Evolutionary conservation across 2,888 invertebrate genomes (phyloP).

Genomic region (Eilema sororculum): DNA sequence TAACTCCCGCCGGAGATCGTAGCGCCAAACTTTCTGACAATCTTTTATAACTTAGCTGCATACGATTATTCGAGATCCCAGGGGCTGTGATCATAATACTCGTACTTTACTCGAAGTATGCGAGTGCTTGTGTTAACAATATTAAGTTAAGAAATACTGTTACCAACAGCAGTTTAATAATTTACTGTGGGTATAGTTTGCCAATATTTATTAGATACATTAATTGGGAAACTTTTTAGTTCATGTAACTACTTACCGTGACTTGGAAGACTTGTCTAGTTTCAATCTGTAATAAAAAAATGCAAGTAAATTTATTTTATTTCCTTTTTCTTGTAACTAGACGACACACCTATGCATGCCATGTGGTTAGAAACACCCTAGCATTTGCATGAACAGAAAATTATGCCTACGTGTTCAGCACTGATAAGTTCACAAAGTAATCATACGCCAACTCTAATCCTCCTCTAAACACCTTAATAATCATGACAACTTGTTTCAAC

Average conservation of each 20-base stretch:
- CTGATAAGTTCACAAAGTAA: conserved; percentile 49
- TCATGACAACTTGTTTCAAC: conserved; percentile 82
- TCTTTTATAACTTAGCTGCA: conserved; percentile 28
- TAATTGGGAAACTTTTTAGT: too few relatives aligned
- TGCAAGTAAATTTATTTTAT: background rate
- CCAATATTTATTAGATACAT: too few relatives aligned
- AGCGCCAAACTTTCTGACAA: conserved; percentile 21
- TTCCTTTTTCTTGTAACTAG: background rate
- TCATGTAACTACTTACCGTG: too few relatives aligned
- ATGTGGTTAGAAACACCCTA: conserved; percentile 8
- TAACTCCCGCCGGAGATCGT: conserved; percentile 20
- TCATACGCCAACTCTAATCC: conserved; percentile 60
- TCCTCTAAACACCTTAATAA: conserved; percentile 82
- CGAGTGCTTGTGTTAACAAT: background rate
- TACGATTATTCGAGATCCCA: conserved; percentile 20
- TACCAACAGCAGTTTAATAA: too few relatives aligned
- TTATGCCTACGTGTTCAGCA: conserved; percentile 33
- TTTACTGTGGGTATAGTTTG: too few relatives aligned
- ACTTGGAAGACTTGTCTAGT: background rate
- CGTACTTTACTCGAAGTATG: background rate
- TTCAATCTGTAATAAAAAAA: background rate
- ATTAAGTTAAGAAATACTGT: background rate
- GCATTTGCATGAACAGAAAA: conserved; percentile 20
- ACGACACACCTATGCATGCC: background rate
- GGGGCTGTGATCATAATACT: conserved; percentile 13